Evolutionary conservation across 2,888 invertebrate species (phyloP), one percentile per base, ranked within the genome.

Genomic region (Drosophila gaucha): DNA sequence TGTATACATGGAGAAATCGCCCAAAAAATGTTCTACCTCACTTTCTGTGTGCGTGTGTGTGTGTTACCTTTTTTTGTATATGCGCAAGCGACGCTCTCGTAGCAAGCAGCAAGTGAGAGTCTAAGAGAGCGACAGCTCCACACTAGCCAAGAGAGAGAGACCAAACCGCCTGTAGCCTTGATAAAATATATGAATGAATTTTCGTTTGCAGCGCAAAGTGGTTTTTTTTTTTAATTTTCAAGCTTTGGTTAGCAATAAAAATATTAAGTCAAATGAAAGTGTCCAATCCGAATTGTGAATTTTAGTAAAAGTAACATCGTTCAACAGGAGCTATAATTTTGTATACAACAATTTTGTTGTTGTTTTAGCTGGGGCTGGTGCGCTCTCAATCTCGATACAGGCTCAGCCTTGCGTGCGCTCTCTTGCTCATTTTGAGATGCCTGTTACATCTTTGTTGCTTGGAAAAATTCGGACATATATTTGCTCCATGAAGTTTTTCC

Each of bases 1-100:
- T 62, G 70, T 69, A 75, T 70, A 58, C 67, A 74, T 85, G 71
- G 85, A 80, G 71, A 86, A 89, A 85, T 89, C 90, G 88, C 89
- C 90, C 80, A 90, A 89, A 88, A 82, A 87, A 72, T 59, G 74
- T 74, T 74, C 74, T 74, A 71, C 66, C 72, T 74, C 57, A 76
- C 82, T 70, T 78, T 85, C 60, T 59, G 63, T 57, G 64, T 28
- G 43, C 50, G 52, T 51, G 50, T 62, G 58, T 43, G 49, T 71
- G 44, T 69, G 76, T 55, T 77, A 77, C 60, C 62, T 77, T 77
- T 75, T 74, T 77, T 77, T 73, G 60, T 78, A 57, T 74, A 59
- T 78, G 77, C 75, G 75, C 78, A 77, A 77, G 67, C 68, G 73
- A 68, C 64, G 58, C 74, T 68, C 75, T 68, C 66, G 59, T 57